Percentiles rank a stretch among this genome's conserved stretches.
Evolutionary conservation across 1,140 invertebrate genomes (phyloP).

Genomic region (Carposina sasakii): DNA sequence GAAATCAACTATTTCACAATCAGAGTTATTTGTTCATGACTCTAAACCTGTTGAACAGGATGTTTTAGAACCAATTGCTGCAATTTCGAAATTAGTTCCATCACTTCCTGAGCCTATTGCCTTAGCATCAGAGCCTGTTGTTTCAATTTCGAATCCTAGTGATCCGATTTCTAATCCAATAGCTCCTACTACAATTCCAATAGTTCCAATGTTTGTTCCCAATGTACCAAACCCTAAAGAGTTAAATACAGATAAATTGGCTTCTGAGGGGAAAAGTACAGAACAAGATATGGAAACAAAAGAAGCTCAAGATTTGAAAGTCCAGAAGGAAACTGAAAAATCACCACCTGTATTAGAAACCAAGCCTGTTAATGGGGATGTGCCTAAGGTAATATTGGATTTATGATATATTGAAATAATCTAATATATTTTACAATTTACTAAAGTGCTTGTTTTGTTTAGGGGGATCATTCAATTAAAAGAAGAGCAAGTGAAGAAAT

Average conservation of each 20-base stretch:
- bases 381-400: constrained; percentile 50
- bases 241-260: constrained; percentile 29
- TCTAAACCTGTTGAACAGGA: too few relatives aligned
- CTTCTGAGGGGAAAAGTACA: constrained; percentile 26
- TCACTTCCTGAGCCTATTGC: background rate
- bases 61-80: too few relatives aligned
- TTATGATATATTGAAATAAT: too few relatives aligned
- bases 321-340: background rate
- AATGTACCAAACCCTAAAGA: constrained; percentile 9
- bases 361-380: constrained; percentile 50
- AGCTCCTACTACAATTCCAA: background rate
- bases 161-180: background rate
- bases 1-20: too few relatives aligned
- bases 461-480: constrained; percentile 53
- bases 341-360: too few relatives aligned
- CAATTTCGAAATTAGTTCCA: too few relatives aligned
- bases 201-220: background rate
- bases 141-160: too few relatives aligned
- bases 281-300: constrained; percentile 28
- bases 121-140: background rate
- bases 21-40: too few relatives aligned
- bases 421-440: too few relatives aligned
- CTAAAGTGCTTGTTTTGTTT: too few relatives aligned
- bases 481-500: constrained; percentile 50
- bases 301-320: background rate